A percentile compares a stretch with the other conserved stretches of the same genome.
phyloP scores from a whole-genome alignment of 2,888 invertebrate genomes.

The Drosophila pegasa region DNA sequence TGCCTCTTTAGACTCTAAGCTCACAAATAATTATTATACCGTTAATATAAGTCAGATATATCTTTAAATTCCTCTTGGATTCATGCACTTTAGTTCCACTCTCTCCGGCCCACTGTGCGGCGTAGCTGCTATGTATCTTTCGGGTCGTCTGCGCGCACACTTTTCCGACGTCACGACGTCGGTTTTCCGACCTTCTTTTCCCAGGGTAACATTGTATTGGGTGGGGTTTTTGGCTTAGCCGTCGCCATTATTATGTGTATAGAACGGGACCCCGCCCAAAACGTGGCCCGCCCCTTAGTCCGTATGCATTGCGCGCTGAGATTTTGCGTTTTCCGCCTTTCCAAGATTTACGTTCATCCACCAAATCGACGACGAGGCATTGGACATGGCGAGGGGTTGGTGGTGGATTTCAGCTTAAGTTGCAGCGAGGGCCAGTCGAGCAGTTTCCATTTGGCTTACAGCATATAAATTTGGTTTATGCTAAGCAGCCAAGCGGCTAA shows the following conservation, averaged over 20 bases:
- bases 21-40: background rate
- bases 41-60: background rate
- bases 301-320: conserved; percentile 50
- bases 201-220: conserved; percentile 35
- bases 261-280: background rate
- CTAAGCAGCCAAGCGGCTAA: conserved; percentile 21
- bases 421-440: conserved; percentile 26
- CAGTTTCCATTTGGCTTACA: conserved; percentile 9
- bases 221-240: conserved; percentile 58
- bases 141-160: conserved; percentile 62
- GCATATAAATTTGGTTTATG: conserved; percentile 47
- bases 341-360: conserved; percentile 75
- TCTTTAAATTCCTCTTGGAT: background rate
- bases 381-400: conserved; percentile 17
- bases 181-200: conserved; percentile 42
- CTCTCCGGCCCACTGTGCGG: background rate
- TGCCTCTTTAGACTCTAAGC: background rate
- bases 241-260: conserved; percentile 68
- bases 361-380: conserved; percentile 44
- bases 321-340: conserved; percentile 72
- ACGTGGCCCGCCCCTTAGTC: conserved; percentile 3
- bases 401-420: conserved; percentile 54
- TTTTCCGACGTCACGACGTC: conserved; percentile 43
- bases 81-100: background rate
- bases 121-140: conserved; percentile 37